These are phyloP conservation scores for Scotopteryx bipunctaria DNA, from an alignment of 2,888 invertebrate genomes.

Conservation along the genomic window DNA sequence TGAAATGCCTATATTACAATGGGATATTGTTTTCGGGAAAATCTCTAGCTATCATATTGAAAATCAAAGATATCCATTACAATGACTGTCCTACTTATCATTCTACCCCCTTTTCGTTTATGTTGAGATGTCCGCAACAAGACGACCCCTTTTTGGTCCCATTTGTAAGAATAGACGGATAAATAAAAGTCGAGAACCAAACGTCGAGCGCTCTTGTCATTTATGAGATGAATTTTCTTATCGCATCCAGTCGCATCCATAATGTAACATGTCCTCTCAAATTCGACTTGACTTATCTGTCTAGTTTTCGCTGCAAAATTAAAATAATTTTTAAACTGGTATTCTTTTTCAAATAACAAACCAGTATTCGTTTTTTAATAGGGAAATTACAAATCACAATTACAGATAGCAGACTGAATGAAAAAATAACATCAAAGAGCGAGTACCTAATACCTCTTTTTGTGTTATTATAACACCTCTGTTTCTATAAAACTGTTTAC, in stretches of 20 bases:
- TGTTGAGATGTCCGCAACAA: conserved; percentile 17
- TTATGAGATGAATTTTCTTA: neutral
- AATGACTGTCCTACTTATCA: conserved; percentile 12
- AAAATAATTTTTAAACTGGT: too few species aligned
- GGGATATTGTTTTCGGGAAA: too few species aligned
- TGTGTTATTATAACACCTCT: too few species aligned
- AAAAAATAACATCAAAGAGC: too few species aligned
- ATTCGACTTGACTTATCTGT: neutral
- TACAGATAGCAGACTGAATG: too few species aligned
- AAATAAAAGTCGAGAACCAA: conserved; percentile 18
- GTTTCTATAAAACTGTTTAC: too few species aligned
- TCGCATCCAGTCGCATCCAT: neutral
- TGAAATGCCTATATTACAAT: too few species aligned
- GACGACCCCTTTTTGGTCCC: conserved; percentile 13
- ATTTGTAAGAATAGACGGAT: conserved; percentile 17
- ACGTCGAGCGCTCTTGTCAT: conserved; percentile 5
- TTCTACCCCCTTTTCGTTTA: conserved; percentile 5
- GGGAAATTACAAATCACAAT: too few species aligned
- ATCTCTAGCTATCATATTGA: too few species aligned
- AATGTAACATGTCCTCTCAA: neutral
- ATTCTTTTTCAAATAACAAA: too few species aligned
- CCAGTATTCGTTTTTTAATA: too few species aligned
- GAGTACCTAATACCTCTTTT: too few species aligned
- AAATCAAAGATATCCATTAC: neutral
- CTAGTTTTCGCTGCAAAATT: neutral